phyloP scores from a whole-genome alignment of 1,140 invertebrate species.

The Nymphalis io region DNA sequence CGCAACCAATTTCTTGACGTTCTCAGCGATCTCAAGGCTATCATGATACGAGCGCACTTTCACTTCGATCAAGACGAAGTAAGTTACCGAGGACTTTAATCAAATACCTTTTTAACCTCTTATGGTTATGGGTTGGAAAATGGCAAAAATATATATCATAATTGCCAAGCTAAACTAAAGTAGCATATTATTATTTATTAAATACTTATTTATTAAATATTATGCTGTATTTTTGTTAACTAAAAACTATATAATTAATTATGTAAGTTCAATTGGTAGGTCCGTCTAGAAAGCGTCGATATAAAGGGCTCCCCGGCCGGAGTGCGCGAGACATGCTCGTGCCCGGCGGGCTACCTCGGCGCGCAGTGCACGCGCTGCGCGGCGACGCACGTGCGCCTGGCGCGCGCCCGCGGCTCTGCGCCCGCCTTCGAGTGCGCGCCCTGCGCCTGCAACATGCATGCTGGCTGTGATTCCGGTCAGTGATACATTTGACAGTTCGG shows the following conservation, averaged over 20 bases:
- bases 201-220: no score
- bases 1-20: slow-evolving; percentile 91
- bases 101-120: neutral
- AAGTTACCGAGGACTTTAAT: slow-evolving; percentile 41
- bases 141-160: no score
- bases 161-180: no score
- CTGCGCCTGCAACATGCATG: slow-evolving; percentile 95
- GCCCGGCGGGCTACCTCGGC: slow-evolving; percentile 86
- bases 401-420: slow-evolving; percentile 80
- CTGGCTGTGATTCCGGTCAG: slow-evolving; percentile 90
- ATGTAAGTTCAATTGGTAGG: no score
- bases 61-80: slow-evolving; percentile 97
- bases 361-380: slow-evolving; percentile 92
- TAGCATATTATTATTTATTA: no score
- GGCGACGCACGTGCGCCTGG: slow-evolving; percentile 90
- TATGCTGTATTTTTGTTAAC: no score
- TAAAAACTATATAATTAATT: no score
- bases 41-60: slow-evolving; percentile 94
- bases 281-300: slow-evolving; percentile 54
- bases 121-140: no score
- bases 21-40: slow-evolving; percentile 88
- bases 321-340: slow-evolving; percentile 84
- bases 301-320: slow-evolving; percentile 49
- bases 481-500: no score
- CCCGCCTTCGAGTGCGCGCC: slow-evolving; percentile 87